Evolutionary conservation across 92 coral and sea anemone species (phyloP).

Genomic region (Epizoanthus stellaris): DNA sequence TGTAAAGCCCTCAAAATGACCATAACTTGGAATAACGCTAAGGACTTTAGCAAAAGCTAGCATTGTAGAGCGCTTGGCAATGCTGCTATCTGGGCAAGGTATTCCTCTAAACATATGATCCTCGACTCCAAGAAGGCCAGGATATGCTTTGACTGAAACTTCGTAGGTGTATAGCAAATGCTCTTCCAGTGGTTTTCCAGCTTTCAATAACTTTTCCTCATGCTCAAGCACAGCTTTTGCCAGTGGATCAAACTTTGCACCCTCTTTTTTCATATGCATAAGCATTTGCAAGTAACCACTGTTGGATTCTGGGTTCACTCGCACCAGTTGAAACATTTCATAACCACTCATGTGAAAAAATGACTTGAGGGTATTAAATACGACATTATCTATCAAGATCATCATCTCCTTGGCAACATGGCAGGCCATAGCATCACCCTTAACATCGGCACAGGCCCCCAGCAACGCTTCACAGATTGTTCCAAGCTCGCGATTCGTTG

Average conservation of each 20-base stretch:
- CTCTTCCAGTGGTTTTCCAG: constrained; percentile 1
- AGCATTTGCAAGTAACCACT: neutral
- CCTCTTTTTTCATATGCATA: neutral
- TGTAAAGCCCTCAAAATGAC: too few relatives aligned
- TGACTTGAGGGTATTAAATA: too few relatives aligned
- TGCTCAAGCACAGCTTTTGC: constrained; percentile 5
- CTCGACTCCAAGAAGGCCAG: neutral
- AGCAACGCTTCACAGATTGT: too few relatives aligned
- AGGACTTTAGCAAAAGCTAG: neutral
- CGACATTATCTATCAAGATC: too few relatives aligned
- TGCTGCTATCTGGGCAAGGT: constrained; percentile 10
- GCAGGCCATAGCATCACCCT: too few relatives aligned
- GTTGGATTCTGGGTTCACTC: neutral
- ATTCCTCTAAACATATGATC: neutral
- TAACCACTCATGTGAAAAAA: neutral
- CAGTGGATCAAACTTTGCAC: neutral
- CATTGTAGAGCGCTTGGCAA: neutral
- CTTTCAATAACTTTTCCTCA: constrained; percentile 1
- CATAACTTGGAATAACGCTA: neutral
- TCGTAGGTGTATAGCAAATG: neutral
- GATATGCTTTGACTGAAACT: neutral
- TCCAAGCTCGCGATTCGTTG: too few relatives aligned
- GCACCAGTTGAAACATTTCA: constrained; percentile 18
- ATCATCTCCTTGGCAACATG: too few relatives aligned
- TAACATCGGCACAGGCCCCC: too few relatives aligned